Percentiles rank a stretch among this genome's conserved stretches.
phyloP scores from a whole-genome alignment of 2,797 vertebrate genomes.

The Malurus splendens region DNA sequence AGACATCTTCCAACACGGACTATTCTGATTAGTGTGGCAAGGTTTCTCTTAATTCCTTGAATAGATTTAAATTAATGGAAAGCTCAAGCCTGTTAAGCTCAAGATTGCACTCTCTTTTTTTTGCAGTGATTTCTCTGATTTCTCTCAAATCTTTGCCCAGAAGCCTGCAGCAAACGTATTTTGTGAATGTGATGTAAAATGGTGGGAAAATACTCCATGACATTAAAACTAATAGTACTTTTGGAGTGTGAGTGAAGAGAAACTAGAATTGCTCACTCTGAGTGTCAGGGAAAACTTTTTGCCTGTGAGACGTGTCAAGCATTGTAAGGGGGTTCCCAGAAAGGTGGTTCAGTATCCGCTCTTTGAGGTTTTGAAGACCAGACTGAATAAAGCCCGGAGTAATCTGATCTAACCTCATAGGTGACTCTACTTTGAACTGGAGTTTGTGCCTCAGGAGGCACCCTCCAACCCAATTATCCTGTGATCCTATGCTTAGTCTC shows the following conservation, averaged over 20 bases:
- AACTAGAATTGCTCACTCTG: background rate
- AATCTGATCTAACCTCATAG: background rate
- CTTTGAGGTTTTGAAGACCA: background rate
- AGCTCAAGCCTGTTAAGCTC: background rate
- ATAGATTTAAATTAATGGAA: background rate
- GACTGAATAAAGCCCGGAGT: background rate
- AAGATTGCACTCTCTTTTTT: background rate
- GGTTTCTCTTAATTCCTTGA: conserved; percentile 2
- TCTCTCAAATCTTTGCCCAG: background rate
- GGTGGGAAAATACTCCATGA: background rate
- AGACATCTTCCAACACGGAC: background rate
- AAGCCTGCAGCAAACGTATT: background rate
- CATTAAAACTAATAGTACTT: background rate
- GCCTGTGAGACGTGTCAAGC: background rate
- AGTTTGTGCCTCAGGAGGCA: background rate
- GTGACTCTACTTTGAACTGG: background rate
- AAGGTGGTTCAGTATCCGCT: background rate
- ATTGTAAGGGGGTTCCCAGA: background rate
- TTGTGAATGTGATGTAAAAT: background rate
- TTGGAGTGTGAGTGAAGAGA: background rate
- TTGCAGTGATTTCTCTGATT: background rate
- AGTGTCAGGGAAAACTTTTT: background rate
- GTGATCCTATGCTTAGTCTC: background rate
- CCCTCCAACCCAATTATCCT: background rate
- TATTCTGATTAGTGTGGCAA: background rate